A percentile compares a stretch with the other conserved stretches of the same genome.
These are phyloP conservation scores for Agelaius tricolor DNA, from an alignment of 2,113 vertebrate species.

Conservation along the genomic window DNA sequence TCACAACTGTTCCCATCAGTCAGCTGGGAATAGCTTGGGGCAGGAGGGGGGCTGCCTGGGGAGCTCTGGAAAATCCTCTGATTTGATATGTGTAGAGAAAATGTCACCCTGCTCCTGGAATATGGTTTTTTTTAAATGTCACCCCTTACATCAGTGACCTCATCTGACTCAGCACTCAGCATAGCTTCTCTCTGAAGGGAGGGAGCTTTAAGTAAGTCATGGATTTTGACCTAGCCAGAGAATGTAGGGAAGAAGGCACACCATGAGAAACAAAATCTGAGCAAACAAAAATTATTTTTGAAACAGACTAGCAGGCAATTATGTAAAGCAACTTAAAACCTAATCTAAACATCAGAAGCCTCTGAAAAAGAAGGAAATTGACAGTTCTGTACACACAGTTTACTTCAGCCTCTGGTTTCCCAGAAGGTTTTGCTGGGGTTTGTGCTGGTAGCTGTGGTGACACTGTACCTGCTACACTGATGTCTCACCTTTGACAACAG, in stretches of 20 bases:
- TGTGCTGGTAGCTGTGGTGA: not conserved
- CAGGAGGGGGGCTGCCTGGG: not conserved
- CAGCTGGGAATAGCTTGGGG: not conserved
- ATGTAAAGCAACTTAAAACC: not conserved
- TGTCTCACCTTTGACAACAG: not conserved
- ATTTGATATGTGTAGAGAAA: constrained; percentile 11
- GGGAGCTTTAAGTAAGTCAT: not conserved
- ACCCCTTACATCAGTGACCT: constrained; percentile 1
- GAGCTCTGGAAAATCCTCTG: constrained; percentile 11
- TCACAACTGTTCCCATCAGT: constrained; percentile 6
- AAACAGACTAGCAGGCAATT: not conserved
- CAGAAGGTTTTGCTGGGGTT: not conserved
- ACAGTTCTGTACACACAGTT: not conserved
- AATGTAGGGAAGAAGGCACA: not conserved
- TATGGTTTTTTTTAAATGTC: constrained; percentile 11
- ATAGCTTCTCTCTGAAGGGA: not conserved
- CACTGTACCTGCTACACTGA: not conserved
- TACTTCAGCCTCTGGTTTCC: not conserved
- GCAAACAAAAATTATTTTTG: not conserved
- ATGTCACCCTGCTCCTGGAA: constrained; percentile 27
- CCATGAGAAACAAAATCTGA: not conserved
- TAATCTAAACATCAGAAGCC: not conserved
- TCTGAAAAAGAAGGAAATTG: not conserved
- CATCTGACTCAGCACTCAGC: constrained; percentile 21
- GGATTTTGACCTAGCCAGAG: not conserved